phyloP scores from a whole-genome alignment of 2,888 invertebrate genomes.

The Oxycera nigricornis region DNA sequence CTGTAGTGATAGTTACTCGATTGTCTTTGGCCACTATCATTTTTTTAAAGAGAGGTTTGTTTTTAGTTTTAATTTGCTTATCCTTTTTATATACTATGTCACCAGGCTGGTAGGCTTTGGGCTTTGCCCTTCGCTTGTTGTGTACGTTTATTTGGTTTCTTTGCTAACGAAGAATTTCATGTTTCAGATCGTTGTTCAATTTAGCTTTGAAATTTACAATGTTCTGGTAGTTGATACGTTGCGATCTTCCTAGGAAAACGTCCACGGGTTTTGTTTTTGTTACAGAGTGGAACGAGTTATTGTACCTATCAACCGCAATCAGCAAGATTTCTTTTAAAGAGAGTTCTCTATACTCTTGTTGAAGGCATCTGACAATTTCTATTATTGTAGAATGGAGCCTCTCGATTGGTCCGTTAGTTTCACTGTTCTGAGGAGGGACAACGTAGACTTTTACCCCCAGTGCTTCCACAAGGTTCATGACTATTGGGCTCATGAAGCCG shows the following conservation, averaged over 20 bases:
- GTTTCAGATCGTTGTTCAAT: slow-evolving; percentile 1
- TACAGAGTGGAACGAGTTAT: slow-evolving; percentile 47
- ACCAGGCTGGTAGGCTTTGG: background rate
- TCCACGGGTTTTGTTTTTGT: slow-evolving; percentile 44
- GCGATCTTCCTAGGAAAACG: slow-evolving; percentile 46
- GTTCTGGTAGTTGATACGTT: slow-evolving; percentile 37
- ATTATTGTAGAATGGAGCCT: too few relatives aligned
- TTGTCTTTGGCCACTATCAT: background rate
- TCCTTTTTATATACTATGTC: background rate
- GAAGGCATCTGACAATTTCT: too few relatives aligned
- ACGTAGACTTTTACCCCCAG: too few relatives aligned
- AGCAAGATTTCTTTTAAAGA: too few relatives aligned
- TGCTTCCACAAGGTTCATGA: too few relatives aligned
- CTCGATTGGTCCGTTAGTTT: too few relatives aligned
- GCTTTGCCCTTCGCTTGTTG: background rate
- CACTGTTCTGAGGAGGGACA: too few relatives aligned
- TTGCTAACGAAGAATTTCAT: slow-evolving; percentile 6
- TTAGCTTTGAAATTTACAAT: slow-evolving; percentile 5
- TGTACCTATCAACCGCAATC: too few relatives aligned
- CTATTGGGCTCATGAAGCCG: too few relatives aligned
- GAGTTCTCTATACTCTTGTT: too few relatives aligned
- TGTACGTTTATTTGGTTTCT: background rate
- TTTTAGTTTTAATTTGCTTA: slow-evolving; percentile 18
- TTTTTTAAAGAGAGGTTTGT: background rate
- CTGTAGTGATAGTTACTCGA: background rate